phyloP scores from a whole-genome alignment of 2,888 invertebrate genomes.

The Trissoscelio sp. region DNA sequence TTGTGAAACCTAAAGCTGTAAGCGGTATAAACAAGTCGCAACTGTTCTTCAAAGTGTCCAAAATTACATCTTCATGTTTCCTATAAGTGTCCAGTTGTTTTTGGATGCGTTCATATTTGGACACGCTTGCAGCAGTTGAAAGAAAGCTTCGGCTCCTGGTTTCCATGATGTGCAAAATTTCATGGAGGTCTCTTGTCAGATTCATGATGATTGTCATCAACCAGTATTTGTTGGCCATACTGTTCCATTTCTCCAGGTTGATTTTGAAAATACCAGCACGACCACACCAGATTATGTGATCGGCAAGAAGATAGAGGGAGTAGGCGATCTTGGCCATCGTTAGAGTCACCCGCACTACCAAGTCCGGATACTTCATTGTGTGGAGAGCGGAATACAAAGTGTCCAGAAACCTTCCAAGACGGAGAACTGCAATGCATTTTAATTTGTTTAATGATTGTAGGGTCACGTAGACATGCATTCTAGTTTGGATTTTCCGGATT shows the following conservation, averaged over 20 bases:
- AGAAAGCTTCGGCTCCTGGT: conserved; percentile 64
- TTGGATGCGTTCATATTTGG: conserved; percentile 55
- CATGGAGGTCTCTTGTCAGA: conserved; percentile 92
- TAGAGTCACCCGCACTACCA: conserved; percentile 88
- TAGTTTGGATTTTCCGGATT: no score
- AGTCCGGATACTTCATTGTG: conserved; percentile 89
- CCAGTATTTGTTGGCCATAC: conserved; percentile 92
- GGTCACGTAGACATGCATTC: no score
- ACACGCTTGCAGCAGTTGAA: conserved; percentile 17
- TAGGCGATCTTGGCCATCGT: conserved; percentile 92
- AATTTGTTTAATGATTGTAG: conserved; percentile 6
- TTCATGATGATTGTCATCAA: conserved; percentile 92
- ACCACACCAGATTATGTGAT: conserved; percentile 94
- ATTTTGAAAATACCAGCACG: conserved; percentile 88
- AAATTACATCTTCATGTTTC: conserved; percentile 87
- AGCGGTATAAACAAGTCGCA: conserved; percentile 95
- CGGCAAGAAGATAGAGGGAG: conserved; percentile 91
- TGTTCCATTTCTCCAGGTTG: conserved; percentile 90
- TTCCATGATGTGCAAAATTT: conserved; percentile 88
- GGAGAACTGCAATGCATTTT: conserved; percentile 87
- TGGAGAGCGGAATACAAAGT: conserved; percentile 90
- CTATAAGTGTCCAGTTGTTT: conserved; percentile 73
- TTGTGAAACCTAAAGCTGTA: conserved; percentile 90
- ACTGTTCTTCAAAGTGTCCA: conserved; percentile 93
- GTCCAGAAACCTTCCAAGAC: conserved; percentile 94